Evolutionary conservation across 2,888 invertebrate genomes (phyloP), one percentile per base, ranked within the genome.

Genomic region (Dorcus parallelipipedus): DNA sequence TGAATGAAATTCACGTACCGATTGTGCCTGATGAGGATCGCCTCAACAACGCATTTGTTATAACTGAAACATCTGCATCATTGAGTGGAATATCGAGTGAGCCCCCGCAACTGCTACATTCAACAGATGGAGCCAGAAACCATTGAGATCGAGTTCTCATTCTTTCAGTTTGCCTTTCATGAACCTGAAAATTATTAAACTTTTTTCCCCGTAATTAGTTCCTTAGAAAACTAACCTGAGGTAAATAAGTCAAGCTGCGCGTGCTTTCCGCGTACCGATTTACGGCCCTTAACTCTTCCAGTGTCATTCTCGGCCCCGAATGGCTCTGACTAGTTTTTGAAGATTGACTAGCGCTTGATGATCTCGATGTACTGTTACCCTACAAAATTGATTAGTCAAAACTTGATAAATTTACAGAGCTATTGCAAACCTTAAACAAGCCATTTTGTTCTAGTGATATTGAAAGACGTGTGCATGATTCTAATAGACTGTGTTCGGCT

Each of bases 81-180:
- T 76, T 74, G 9, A 77, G 78, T 68, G 71, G 81, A 68, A 76
- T 80, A 67, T 80, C 81, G 62, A 79, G 64, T 9, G 78, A 78
- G 40, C 78, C 78, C 3, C 79, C 78, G 59, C 79, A 79, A 64
- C 78, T 78, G 20, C 76, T 70, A 65, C 79, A 79, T 58, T 79
- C 79, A 61, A 81, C 81, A 9, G 84, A 83, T 58, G 88, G 88
- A 72, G 89, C 88, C 79, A 94, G 86, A 83, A 96, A 97, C 97
- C 97, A 98, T 82, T 97, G 96, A 60, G 96, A 96, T 70, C 97
- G 88, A 67, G 96, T 95, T 77, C 93, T 88, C 94, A 98, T 95
- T 70, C 97, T 86, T 77, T 94, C 94, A 66, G 96, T 91, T 84
- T 98, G 97, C 76, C 95, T 86, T 82, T 95, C 95, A 83, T 95